These are phyloP conservation scores for Dryobota labecula DNA, from an alignment of 2,888 invertebrate genomes.

Conservation along the genomic window DNA sequence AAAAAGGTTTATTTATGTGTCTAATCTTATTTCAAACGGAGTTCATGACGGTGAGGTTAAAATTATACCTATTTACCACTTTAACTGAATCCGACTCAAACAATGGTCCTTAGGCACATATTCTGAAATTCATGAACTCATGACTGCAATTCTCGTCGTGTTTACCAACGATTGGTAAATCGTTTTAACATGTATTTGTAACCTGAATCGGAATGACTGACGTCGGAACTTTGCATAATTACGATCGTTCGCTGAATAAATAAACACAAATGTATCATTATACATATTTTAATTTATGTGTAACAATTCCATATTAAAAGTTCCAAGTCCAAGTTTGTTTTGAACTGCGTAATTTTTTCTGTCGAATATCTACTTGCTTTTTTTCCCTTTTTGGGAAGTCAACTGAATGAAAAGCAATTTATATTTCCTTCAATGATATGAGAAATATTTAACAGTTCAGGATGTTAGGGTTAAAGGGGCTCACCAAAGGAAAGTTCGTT, in stretches of 20 bases:
- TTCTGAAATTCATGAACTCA: slow-evolving; percentile 9
- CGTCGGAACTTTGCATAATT: slow-evolving; percentile 55
- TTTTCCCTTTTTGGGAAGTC: background rate
- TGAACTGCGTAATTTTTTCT: slow-evolving; percentile 2
- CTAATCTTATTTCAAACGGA: too few relatives aligned
- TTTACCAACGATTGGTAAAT: slow-evolving; percentile 32
- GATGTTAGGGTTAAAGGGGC: too few relatives aligned
- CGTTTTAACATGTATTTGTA: slow-evolving; percentile 50
- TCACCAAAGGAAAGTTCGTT: too few relatives aligned
- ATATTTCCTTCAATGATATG: background rate
- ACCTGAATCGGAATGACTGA: slow-evolving; percentile 55
- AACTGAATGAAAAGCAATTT: background rate
- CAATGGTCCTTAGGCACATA: slow-evolving; percentile 13
- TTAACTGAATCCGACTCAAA: background rate
- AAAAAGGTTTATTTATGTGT: too few relatives aligned
- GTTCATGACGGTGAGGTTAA: background rate
- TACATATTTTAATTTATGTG: slow-evolving; percentile 28
- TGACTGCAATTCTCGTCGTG: background rate
- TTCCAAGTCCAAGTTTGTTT: slow-evolving; percentile 24
- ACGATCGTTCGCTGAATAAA: slow-evolving; percentile 43
- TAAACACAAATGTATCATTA: slow-evolving; percentile 35
- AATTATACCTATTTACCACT: background rate
- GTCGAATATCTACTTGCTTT: too few relatives aligned
- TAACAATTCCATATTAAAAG: slow-evolving; percentile 10
- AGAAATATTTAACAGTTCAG: background rate